Evolutionary conservation across 2,797 vertebrate species (phyloP), one percentile per base, ranked within the genome.

Genomic region (Distichodus sexfasciatus): DNA sequence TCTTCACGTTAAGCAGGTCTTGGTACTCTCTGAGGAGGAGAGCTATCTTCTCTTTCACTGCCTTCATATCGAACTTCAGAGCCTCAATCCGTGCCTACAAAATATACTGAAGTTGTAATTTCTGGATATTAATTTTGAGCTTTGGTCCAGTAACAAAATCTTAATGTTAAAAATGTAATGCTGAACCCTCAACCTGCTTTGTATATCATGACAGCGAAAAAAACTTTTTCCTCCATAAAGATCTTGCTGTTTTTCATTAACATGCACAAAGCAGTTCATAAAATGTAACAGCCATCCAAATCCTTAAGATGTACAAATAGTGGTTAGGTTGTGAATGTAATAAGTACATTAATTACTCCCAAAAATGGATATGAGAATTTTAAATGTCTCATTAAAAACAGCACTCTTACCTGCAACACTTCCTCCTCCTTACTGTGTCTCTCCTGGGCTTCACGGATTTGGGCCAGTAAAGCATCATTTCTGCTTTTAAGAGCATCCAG

Each of bases 1-100:
- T 92, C 80, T 93, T 93, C 4, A 87, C 60, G 19, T 91, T 92
- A 8, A 92, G 85, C 31, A 92, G 83, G 6, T 91, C 86, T 79
- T 93, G 91, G 77, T 94, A 91, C 75, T 93, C 92, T 17, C 86
- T 76, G 66, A 93, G 74, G 72, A 91, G 84, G 54, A 88, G 79
- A 26, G 87, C 82, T 28, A 91, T 92, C 83, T 91, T 94, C 78
- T 87, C 87, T 55, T 92, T 93, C 23, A 81, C 86, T 12, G 82
- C 64, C 66, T 84, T 89, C 74, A 92, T 76, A 7, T 92, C 85
- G 17, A 84, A 48, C 12, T 90, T 86, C n/a, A 90, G 55, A 0
- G 57, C 66, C 2, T 85, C 83, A 4, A 86, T 88, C 31, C 75
- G 86, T 23, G 71, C 84, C 92, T 93, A 74, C 55, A 24, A 53